phyloP scores from a whole-genome alignment of 2,797 vertebrate genomes.

The Amblyopsis hoosieri region DNA sequence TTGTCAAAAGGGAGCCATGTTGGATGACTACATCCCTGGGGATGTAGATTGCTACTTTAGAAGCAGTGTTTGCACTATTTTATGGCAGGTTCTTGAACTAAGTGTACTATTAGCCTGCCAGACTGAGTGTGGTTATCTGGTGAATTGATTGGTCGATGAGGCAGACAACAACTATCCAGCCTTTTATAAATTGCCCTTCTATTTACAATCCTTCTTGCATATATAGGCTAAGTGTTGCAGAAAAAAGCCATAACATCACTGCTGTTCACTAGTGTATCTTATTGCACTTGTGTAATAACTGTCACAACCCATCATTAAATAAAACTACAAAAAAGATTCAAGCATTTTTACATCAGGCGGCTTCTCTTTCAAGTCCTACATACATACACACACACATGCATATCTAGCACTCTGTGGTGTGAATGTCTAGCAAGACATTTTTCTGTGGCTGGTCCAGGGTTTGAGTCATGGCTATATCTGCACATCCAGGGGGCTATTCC shows the following conservation, averaged over 20 bases:
- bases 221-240: too few species aligned
- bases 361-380: slow-evolving; percentile 2
- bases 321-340: not conserved
- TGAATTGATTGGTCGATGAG: too few species aligned
- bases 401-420: too few species aligned
- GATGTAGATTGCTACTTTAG: slow-evolving; percentile 16
- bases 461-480: slow-evolving; percentile 28
- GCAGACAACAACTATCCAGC: too few species aligned
- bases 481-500: slow-evolving; percentile 36
- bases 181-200: too few species aligned
- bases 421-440: slow-evolving; percentile 12
- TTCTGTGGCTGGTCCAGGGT: not conserved
- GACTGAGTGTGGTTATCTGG: too few species aligned
- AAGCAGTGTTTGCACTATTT: slow-evolving; percentile 11
- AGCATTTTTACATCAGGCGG: not conserved
- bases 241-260: not conserved
- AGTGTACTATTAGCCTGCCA: too few species aligned
- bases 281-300: not conserved
- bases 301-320: not conserved
- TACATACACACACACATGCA: not conserved
- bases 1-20: slow-evolving; percentile 27
- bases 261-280: not conserved
- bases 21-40: slow-evolving; percentile 29
- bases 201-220: too few species aligned
- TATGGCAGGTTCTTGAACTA: not conserved